Evolutionary conservation across 2,797 vertebrate genomes (phyloP), one percentile per base, ranked within the genome.

Genomic region (Strix occidentalis): DNA sequence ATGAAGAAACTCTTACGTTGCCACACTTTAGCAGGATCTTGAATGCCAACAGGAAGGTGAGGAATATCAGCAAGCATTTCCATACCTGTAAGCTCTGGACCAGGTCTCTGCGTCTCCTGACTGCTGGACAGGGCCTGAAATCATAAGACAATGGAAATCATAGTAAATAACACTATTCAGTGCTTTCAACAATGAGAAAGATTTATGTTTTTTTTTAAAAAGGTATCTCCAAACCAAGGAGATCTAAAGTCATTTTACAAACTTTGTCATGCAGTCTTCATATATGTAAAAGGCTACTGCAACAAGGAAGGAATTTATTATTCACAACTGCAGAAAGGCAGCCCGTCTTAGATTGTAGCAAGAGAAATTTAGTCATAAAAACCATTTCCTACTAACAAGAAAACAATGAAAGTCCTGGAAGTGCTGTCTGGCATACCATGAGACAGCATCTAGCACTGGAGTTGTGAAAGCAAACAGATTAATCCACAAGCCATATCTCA

Each of bases 11-110:
- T 4, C 95, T 98, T 24, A 43, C 82, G 26, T 95, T 99, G n/a
- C 98, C 98, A 0, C 94, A 97, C 0, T 90, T 98, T 50, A 97
- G 95, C 70, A 97, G 97, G 23, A 97, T 98, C 33, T 92, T 98
- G 61, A 98, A 97, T 35, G 95, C 98, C 20, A 98, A 99, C 96
- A 98, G 98, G 81, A 99, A 99, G 98, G 98, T 99, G 97, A 94
- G 68, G 65, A 31, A 16, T 19, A 51, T 8, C 17, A 65, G 46
- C 41, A 88, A 33, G 11, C 25, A 31, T 37, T 72, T 74, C 76
- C 60, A 45, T 28, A 88, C 16, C 80, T 76, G 31, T 33, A 43
- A 61, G 24, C 54, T 80, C 48, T 72, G 43, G 54, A 31, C 3
- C 20, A 43, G 58, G 28, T 25, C 58, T 60, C 60, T 39, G 56